Conservation (phyloP, 2,113 vertebrate species). For the Ploceus nigricollis region DNA sequence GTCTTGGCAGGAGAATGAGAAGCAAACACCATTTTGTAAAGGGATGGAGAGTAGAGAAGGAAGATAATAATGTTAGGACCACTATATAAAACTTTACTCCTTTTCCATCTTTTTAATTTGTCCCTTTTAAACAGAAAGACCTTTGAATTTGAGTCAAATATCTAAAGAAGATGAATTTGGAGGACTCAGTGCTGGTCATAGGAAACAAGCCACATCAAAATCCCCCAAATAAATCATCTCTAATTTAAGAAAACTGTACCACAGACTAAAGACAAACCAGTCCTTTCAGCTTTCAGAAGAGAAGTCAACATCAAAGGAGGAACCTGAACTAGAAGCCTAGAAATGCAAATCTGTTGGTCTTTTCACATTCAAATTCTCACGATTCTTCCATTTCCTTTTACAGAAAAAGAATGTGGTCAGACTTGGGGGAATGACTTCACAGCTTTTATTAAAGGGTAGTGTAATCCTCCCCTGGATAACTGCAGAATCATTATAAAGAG, state of each 20-base stretch:
- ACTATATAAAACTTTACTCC: background rate
- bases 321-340: background rate
- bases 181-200: background rate
- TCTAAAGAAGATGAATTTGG: background rate
- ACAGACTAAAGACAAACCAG: slow-evolving; percentile 23
- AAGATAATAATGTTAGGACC: background rate
- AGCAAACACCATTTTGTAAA: background rate
- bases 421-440: background rate
- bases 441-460: background rate
- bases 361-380: slow-evolving; percentile 36
- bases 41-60: background rate
- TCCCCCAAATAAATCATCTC: background rate
- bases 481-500: background rate
- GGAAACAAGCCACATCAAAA: slow-evolving; percentile 47
- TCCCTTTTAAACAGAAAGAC: background rate
- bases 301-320: slow-evolving; percentile 25
- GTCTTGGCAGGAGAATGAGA: background rate
- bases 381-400: background rate
- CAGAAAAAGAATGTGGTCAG: background rate
- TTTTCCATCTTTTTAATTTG: background rate
- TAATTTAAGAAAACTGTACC: slow-evolving; percentile 39
- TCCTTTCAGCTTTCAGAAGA: slow-evolving; percentile 33
- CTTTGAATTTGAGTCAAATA: slow-evolving; percentile 3
- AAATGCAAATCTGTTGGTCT: slow-evolving; percentile 27
- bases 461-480: background rate